Evolutionary conservation across 2,113 vertebrate genomes (phyloP).

Genomic region (Porphyrio hochstetteri): DNA sequence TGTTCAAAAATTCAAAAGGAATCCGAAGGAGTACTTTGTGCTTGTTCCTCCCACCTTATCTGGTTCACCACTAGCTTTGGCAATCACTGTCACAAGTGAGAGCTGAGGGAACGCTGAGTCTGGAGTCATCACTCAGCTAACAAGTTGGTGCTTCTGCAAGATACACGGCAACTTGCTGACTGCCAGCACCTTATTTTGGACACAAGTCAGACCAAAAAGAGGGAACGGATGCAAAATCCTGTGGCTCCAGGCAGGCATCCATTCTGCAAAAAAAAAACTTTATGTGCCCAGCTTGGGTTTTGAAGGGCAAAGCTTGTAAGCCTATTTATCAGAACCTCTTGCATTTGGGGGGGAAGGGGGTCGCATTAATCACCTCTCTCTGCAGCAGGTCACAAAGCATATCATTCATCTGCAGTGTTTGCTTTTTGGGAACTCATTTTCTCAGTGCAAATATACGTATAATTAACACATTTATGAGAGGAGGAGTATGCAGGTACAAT

Average conservation of each 20-base stretch:
- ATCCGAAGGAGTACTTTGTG: slow-evolving; percentile 21
- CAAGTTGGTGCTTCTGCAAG: slow-evolving; percentile 34
- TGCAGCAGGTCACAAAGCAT: neutral
- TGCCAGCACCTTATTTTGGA: slow-evolving; percentile 46
- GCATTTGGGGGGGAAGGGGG: neutral
- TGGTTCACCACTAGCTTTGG: neutral
- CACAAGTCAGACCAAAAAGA: neutral
- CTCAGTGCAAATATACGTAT: neutral
- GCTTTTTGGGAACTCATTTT: neutral
- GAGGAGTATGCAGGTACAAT: neutral
- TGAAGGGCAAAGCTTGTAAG: neutral
- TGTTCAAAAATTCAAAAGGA: slow-evolving; percentile 49
- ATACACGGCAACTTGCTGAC: slow-evolving; percentile 5
- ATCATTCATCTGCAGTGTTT: neutral
- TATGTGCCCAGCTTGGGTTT: neutral
- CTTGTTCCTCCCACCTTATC: slow-evolving; percentile 40
- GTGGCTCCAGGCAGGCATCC: neutral
- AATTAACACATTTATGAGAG: neutral
- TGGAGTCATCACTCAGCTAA: slow-evolving; percentile 58
- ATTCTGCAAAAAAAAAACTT: neutral
- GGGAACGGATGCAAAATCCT: neutral
- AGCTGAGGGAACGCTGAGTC: slow-evolving; percentile 62
- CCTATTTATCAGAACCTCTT: neutral
- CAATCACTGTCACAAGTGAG: slow-evolving; percentile 54
- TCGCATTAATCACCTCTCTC: neutral